phyloP scores from a whole-genome alignment of 2,888 invertebrate species.

The Gymnosoma rotundatum region DNA sequence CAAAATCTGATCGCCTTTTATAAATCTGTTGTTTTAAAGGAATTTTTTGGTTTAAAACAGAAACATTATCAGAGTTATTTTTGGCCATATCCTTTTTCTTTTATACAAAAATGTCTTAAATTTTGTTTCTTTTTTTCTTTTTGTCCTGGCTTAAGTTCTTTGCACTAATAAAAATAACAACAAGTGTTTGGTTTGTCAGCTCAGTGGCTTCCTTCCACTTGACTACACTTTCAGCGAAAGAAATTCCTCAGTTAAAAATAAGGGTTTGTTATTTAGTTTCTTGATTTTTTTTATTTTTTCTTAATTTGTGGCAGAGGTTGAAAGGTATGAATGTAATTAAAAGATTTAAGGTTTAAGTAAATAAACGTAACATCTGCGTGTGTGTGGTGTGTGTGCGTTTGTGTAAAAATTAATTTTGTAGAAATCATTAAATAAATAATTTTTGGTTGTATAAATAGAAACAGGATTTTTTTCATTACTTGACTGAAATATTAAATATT shows the following conservation, averaged over 20 bases:
- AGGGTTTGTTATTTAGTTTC: not conserved
- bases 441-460: no score
- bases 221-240: conserved; percentile 32
- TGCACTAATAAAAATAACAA: conserved; percentile 50
- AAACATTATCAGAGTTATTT: conserved; percentile 26
- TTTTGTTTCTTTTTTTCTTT: not conserved
- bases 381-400: no score
- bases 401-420: no score
- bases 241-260: conserved; percentile 38
- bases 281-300: not conserved
- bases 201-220: conserved; percentile 63
- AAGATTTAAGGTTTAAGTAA: not conserved
- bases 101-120: conserved; percentile 13
- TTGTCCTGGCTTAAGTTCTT: conserved; percentile 27
- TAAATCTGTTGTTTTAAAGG: conserved; percentile 38
- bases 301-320: not conserved
- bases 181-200: conserved; percentile 66
- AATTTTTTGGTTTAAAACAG: conserved; percentile 26
- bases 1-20: not conserved
- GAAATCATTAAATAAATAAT: no score
- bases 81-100: conserved; percentile 48
- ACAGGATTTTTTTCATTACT: no score
- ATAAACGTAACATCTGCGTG: no score
- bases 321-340: conserved; percentile 20
- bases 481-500: no score